A percentile compares a stretch with the other conserved stretches of the same genome.
Evolutionary conservation across 2,797 vertebrate species (phyloP).

Genomic region (Sebastiscus albofasciatus): DNA sequence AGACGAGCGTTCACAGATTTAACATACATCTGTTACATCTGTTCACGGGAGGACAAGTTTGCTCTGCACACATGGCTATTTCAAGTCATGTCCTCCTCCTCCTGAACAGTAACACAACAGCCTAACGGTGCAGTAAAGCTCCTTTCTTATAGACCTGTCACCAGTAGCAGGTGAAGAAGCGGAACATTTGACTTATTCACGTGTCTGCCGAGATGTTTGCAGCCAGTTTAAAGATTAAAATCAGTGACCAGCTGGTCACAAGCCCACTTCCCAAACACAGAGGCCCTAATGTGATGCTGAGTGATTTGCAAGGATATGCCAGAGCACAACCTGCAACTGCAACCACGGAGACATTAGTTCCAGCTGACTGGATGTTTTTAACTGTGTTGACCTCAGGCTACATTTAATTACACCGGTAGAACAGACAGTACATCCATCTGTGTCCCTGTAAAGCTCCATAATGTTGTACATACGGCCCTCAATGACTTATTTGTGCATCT

Average conservation of each 20-base stretch:
- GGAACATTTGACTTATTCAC: constrained; percentile 39
- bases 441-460: not conserved
- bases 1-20: not conserved
- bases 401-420: constrained; percentile 5
- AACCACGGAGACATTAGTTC: constrained; percentile 37
- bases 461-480: not conserved
- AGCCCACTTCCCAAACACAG: constrained; percentile 1
- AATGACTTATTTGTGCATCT: not conserved
- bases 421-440: not conserved
- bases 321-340: constrained; percentile 19
- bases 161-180: constrained; percentile 32
- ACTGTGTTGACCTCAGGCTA: constrained; percentile 27
- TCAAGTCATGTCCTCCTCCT: not conserved
- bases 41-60: not conserved
- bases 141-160: constrained; percentile 19
- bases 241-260: constrained; percentile 40
- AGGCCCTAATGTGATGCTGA: constrained; percentile 23
- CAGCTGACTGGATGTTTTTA: constrained; percentile 50
- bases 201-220: constrained; percentile 14
- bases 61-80: not conserved
- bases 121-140: constrained; percentile 15
- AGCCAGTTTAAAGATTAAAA: constrained; percentile 41
- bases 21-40: not conserved
- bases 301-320: constrained; percentile 34
- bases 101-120: not conserved